These are phyloP conservation scores for Phenganax subtilis DNA, from an alignment of 92 coral and sea anemone species.

Conservation along the genomic window DNA sequence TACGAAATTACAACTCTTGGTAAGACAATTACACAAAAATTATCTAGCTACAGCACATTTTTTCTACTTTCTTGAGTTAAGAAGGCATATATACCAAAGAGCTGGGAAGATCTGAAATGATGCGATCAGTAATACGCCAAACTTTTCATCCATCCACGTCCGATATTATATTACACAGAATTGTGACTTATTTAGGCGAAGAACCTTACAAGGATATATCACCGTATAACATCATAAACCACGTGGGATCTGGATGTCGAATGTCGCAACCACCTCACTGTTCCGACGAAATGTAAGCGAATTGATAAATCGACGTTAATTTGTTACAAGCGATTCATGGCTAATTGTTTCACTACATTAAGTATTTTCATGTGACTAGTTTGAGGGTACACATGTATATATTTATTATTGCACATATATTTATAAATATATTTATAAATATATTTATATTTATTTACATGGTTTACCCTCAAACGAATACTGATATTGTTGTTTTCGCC, in stretches of 20 bases:
- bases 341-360: no score
- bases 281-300: constrained; percentile 51
- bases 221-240: constrained; percentile 39
- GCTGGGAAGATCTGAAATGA: background rate
- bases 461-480: no score
- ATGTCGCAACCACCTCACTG: constrained; percentile 54
- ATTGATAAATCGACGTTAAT: no score
- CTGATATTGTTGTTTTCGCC: no score
- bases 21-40: constrained; percentile 22
- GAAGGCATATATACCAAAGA: background rate
- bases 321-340: no score
- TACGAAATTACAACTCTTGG: constrained; percentile 78
- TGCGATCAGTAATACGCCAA: background rate
- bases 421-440: no score
- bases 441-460: no score
- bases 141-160: no score
- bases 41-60: background rate
- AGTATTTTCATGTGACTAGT: no score
- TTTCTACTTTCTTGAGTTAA: background rate
- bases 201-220: constrained; percentile 44
- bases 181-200: constrained; percentile 29
- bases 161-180: no score
- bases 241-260: constrained; percentile 42
- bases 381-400: no score
- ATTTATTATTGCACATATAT: no score